Conservation (phyloP, 2,797 vertebrate genomes). For the Catamblyrhynchus diadema region DNA sequence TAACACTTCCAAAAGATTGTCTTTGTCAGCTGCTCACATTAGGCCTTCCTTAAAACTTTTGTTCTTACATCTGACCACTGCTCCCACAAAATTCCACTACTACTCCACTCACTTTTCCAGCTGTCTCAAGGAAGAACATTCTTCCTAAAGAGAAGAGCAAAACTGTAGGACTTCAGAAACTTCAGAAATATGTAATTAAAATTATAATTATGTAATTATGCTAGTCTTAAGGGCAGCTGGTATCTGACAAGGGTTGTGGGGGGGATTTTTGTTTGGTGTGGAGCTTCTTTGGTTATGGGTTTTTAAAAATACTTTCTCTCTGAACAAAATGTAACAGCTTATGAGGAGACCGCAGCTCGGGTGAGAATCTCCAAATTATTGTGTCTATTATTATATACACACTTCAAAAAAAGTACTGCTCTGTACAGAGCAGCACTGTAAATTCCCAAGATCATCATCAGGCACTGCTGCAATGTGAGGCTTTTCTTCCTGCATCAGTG, state of each 20-base stretch:
- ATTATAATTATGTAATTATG: neutral
- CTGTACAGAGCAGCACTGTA: neutral
- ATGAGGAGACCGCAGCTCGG: neutral
- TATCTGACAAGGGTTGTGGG: neutral
- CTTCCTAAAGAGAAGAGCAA: neutral
- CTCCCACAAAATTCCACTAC: neutral
- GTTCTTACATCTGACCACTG: neutral
- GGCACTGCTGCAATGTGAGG: neutral
- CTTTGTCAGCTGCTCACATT: neutral
- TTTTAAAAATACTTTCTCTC: neutral
- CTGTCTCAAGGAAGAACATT: neutral
- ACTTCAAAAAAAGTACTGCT: neutral
- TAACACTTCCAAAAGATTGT: neutral
- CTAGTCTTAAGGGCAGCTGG: neutral
- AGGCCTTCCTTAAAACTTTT: neutral
- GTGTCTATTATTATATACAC: neutral
- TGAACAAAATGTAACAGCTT: neutral
- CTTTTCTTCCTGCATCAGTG: neutral
- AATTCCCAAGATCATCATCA: neutral
- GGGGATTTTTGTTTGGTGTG: accelerated
- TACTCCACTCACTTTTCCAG: neutral
- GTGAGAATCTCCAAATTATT: neutral
- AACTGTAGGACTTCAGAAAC: neutral
- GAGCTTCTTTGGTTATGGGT: neutral
- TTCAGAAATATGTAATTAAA: neutral